Base-by-base conservation (phyloP, 2,113 vertebrate genomes). In the Cottus gobio region DNA sequence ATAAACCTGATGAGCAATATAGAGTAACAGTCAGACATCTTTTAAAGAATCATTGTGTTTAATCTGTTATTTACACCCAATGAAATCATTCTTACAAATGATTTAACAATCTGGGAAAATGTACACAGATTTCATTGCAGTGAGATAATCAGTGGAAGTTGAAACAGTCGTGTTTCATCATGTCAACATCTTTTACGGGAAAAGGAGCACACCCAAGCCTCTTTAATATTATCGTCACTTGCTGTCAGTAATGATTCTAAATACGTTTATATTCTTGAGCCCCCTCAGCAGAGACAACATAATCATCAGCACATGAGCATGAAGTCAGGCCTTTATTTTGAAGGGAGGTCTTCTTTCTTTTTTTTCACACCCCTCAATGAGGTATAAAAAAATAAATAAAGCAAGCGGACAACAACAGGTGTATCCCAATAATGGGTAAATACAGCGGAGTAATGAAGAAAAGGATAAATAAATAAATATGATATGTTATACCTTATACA, bases 51-150 rank as follows among this genome's bases (percentile, higher is more conserved):
- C 9, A 83, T 39, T 22, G 26, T 22, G 62, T 30, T 34, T 34
- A 31, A 11, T 52, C 30, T 57, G 11, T 36, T 48, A 4, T 48
- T 10, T n/a, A 34, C 31, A 26, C 26, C 8, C 7, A 28, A 44
- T 2, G 0, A 69, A 63, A 48, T 73, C 52, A 52, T 37, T 20
- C 54, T 4, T 12, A 52, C 7, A 31, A 72, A 78, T 62, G 63
- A 73, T 22, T 70, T 10, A 73, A 56, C 56, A 9, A 46, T n/a
- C 56, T 37, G 66, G 22, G 28, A 71, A 30, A 73, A 44, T 66
- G 66, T 11, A 48, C 44, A 65, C 10, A 26, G 37, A 58, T 71
- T 60, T 71, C 37, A 70, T 78, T 54, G 44, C 11, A 58, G 24
- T 7, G 46, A 72, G 24, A 73, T 57, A 22, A 10, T 58, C 9